Base-by-base conservation (phyloP, 2,888 invertebrate species). In the Diadegma fenestrale region DNA sequence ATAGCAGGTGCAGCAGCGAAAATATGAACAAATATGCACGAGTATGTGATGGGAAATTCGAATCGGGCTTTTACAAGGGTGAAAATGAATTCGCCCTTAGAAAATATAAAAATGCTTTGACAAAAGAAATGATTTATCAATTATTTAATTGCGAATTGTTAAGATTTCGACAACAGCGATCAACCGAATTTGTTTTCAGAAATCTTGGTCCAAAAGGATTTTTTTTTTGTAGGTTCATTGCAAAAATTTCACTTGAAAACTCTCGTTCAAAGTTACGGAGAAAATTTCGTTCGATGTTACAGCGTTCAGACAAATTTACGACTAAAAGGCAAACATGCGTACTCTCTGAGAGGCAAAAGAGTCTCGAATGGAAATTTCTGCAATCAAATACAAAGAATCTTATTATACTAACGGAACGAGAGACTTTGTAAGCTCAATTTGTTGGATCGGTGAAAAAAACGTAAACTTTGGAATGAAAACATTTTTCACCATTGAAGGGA, bases 311-410 rank as follows among this genome's bases (percentile, higher is more conserved):
- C 54, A 54, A 54, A 54, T 22, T 54, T 54, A 54, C 54, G 22
- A 54, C 22, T 12, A 22, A 54, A 54, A 22, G 19, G 22, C 1
- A 4, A 22, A 22, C 12, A 26, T 54, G n/a, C n/a, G n/a, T n/a
- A n/a, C n/a, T 54, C 12, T 54, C 12, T 26, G 22, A 22, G 6
- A 48, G 48, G 19, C 2, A 33, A 6, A 54, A 54, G 22, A 26
- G 22, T 54, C 14, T 54, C 54, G 54, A 54, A 54, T 54, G 54
- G 10, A 54, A 54, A 26, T 54, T 54, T 54, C 54, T 72, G 43
- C 8, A 26, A 54, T 54, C 54, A 54, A 54, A 54, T 54, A 54
- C 54, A 54, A 54, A 54, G 54, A 54, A 54, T 54, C 54, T 54
- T 54, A 54, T 54, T 54, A 54, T 54, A 54, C 19, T 22, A 19